A percentile compares a stretch with the other conserved stretches of the same genome.
Evolutionary conservation across 2,113 vertebrate genomes (phyloP).

Genomic region (Mormyrus iriodes): DNA sequence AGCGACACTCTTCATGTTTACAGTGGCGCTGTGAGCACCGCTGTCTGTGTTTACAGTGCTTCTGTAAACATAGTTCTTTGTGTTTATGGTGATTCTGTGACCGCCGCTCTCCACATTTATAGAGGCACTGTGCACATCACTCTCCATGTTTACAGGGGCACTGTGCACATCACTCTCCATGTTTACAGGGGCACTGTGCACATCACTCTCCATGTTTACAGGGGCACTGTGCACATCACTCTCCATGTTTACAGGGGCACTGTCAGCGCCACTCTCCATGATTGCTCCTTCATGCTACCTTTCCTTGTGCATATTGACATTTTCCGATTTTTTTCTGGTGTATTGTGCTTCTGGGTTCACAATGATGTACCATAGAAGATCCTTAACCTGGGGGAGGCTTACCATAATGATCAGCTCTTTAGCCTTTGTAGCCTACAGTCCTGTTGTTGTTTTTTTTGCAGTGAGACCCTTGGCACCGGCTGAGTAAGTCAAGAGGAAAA

Average conservation of each 20-base stretch:
- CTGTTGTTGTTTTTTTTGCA: constrained; percentile 37
- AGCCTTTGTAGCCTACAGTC: constrained; percentile 24
- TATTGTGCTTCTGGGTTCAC: background rate
- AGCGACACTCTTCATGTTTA: no score
- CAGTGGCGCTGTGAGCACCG: no score
- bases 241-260: background rate
- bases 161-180: background rate
- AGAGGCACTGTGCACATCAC: no score
- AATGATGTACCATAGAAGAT: background rate
- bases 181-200: background rate
- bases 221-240: background rate
- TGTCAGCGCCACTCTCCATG: background rate
- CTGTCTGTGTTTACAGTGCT: no score
- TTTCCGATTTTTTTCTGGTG: background rate
- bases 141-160: background rate
- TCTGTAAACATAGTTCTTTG: no score
- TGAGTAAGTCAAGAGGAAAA: background rate
- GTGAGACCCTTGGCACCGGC: constrained; percentile 34
- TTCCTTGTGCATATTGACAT: background rate
- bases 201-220: background rate
- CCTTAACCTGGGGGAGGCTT: background rate
- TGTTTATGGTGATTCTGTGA: background rate
- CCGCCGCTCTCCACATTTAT: no score
- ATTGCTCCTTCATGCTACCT: background rate
- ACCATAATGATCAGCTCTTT: constrained; percentile 25